Evolutionary conservation across 2,797 vertebrate species (phyloP).

Genomic region (Lemur catta): DNA sequence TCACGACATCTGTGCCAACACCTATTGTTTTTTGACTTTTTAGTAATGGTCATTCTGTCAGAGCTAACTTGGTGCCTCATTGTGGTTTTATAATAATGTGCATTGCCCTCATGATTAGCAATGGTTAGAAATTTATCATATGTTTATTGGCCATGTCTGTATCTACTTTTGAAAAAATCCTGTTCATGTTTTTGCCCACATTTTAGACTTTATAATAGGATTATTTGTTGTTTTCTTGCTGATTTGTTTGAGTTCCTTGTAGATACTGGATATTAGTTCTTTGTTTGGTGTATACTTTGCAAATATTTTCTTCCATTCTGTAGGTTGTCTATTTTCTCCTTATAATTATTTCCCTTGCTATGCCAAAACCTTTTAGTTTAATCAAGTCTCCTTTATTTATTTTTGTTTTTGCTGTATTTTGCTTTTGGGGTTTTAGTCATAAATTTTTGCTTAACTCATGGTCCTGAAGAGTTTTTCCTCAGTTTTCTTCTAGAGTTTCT

Average conservation of each 20-base stretch:
- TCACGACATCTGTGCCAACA: background rate
- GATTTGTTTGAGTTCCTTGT: background rate
- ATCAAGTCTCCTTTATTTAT: background rate
- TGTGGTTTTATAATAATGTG: background rate
- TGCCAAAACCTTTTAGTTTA: background rate
- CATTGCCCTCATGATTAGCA: background rate
- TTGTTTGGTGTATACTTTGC: background rate
- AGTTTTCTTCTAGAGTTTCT: background rate
- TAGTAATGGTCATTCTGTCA: background rate
- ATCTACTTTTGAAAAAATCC: background rate
- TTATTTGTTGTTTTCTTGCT: background rate
- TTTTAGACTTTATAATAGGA: background rate
- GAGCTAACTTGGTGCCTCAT: background rate
- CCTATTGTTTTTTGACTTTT: background rate
- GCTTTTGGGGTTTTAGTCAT: background rate
- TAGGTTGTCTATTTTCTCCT: background rate
- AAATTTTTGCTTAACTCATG: background rate
- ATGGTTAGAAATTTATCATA: background rate
- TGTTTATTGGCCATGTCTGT: background rate
- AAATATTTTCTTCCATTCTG: background rate
- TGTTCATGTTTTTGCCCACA: background rate
- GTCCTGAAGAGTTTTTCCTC: background rate
- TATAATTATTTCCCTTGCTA: background rate
- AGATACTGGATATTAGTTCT: background rate
- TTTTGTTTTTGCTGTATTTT: background rate